Percentiles rank a stretch among this genome's conserved stretches.
phyloP scores from a whole-genome alignment of 1,140 invertebrate species.

The Papilio machaon region DNA sequence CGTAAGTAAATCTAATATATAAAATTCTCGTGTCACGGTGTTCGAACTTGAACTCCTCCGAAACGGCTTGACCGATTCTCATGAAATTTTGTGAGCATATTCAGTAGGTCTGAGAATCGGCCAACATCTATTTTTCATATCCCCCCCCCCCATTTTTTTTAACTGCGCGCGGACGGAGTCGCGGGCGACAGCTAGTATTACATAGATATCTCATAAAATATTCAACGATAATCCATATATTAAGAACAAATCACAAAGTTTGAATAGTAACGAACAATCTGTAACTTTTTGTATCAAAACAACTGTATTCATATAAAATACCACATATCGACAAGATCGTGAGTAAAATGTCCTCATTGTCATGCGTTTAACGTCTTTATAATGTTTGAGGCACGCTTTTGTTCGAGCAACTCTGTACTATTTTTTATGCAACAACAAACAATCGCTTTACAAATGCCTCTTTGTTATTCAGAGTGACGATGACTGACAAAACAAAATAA shows the following conservation, averaged over 20 bases:
- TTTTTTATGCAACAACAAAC: conserved; percentile 20
- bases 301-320: background rate
- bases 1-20: background rate
- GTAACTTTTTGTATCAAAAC: background rate
- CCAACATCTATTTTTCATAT: too few relatives aligned
- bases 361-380: background rate
- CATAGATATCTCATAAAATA: background rate
- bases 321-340: background rate
- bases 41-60: too few relatives aligned
- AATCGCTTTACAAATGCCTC: conserved; percentile 1
- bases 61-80: too few relatives aligned
- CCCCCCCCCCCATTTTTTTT: too few relatives aligned
- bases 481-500: background rate
- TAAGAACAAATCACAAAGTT: background rate
- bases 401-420: conserved; percentile 5
- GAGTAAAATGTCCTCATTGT: conserved; percentile 14
- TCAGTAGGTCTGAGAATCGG: too few relatives aligned
- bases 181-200: too few relatives aligned
- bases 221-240: background rate
- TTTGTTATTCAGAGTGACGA: background rate
- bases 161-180: too few relatives aligned
- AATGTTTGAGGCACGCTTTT: conserved; percentile 4
- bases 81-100: too few relatives aligned
- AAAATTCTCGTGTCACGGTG: too few relatives aligned
- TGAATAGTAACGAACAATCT: background rate